Evolutionary conservation across 1,140 invertebrate species (phyloP).

Genomic region (Brachionus asplanchnoidis): DNA sequence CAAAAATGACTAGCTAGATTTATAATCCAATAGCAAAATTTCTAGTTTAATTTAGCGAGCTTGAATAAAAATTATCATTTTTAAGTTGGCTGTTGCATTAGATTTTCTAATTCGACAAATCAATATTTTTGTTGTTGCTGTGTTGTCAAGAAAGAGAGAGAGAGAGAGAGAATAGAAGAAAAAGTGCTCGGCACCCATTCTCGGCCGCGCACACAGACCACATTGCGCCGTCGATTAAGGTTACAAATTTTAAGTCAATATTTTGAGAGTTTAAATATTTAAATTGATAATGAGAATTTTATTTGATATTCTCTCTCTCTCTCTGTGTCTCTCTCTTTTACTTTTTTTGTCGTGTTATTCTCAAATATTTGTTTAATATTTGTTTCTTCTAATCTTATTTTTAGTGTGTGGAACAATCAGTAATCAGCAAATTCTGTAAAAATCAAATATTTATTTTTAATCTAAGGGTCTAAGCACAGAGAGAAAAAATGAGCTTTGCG

Average conservation of each 20-base stretch:
- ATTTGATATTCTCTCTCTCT: slow-evolving; percentile 17
- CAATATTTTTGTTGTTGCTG: neutral
- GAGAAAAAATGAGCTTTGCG: neutral
- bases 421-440: slow-evolving; percentile 40
- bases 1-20: neutral
- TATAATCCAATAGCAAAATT: slow-evolving; percentile 1
- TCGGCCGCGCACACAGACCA: neutral
- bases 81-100: slow-evolving; percentile 1
- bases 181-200: neutral
- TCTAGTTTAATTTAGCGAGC: neutral
- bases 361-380: slow-evolving; percentile 27
- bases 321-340: neutral
- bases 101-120: neutral
- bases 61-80: neutral
- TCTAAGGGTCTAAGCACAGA: slow-evolving; percentile 22
- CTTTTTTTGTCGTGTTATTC: slow-evolving; percentile 1
- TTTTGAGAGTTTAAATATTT: slow-evolving; percentile 27
- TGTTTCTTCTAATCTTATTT: neutral
- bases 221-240: neutral
- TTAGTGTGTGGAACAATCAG: slow-evolving; percentile 26
- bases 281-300: slow-evolving; percentile 40
- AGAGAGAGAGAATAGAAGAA: neutral
- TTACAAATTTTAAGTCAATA: slow-evolving; percentile 19
- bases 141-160: neutral
- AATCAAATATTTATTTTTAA: slow-evolving; percentile 39